Percentiles rank a stretch among this genome's conserved stretches.
These are phyloP conservation scores for Drepana arcuata DNA, from an alignment of 1,140 invertebrate species.

Conservation along the genomic window DNA sequence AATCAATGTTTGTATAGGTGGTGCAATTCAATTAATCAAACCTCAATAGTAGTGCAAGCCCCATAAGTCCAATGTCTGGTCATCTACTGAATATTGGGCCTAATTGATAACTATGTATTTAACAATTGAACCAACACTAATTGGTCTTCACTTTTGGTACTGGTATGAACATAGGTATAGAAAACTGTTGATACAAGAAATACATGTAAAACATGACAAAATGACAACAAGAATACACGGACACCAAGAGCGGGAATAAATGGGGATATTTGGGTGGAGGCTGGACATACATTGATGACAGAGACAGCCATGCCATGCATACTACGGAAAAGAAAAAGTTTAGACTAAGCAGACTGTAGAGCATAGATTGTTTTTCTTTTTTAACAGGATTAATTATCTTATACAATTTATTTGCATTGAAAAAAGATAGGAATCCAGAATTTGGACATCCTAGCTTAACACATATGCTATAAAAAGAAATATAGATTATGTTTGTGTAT, in stretches of 20 bases:
- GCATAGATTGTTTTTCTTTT: slow-evolving; percentile 31
- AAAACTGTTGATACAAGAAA: slow-evolving; percentile 85
- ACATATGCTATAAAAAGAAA: slow-evolving; percentile 58
- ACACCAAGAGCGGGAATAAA: slow-evolving; percentile 87
- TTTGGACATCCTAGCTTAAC: slow-evolving; percentile 39
- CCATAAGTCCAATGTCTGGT: too few species aligned
- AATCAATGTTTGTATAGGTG: background rate
- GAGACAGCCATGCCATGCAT: slow-evolving; percentile 74
- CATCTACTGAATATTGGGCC: background rate
- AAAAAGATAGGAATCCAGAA: slow-evolving; percentile 32
- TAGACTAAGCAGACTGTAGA: slow-evolving; percentile 44
- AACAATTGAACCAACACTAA: slow-evolving; percentile 10
- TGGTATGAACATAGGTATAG: slow-evolving; percentile 48
- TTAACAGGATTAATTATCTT: slow-evolving; percentile 27
- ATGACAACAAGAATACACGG: slow-evolving; percentile 87
- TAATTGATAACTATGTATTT: background rate
- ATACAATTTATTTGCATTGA: slow-evolving; percentile 43
- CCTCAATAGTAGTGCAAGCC: background rate
- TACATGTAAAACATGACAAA: slow-evolving; percentile 87
- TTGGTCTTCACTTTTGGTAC: slow-evolving; percentile 31
- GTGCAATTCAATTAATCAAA: background rate
- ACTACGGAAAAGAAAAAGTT: slow-evolving; percentile 74
- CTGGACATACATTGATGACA: slow-evolving; percentile 73
- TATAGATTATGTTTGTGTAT: slow-evolving; percentile 75
- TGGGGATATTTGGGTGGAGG: slow-evolving; percentile 87